Base-by-base conservation (phyloP, 2,888 invertebrate species). In the Cantharis rufa region DNA sequence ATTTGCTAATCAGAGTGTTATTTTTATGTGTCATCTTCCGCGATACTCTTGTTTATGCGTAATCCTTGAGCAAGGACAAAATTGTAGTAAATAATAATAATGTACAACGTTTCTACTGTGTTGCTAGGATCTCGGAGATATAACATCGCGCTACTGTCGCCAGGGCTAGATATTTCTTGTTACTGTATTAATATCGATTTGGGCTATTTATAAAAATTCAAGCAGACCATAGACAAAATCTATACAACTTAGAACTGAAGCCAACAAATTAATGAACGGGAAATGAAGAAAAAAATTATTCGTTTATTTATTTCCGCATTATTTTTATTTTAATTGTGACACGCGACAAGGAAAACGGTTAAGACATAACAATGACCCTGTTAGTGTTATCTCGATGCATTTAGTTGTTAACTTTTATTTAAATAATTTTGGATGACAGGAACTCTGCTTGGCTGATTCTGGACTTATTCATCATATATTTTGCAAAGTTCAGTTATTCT, bases 351-450 rank as follows among this genome's bases (percentile, higher is more conserved):
- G n/a, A n/a, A 48, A 48, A 48, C 32, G 32, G 32, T 48, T 21
- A n/a, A 48, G 48, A 48, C 1, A n/a, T 48, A 48, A n/a, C 48
- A 48, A 48, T 48, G 48, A n/a, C n/a, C n/a, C 7, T 48, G 48
- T 48, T 48, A n/a, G 48, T n/a, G 48, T 48, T 48, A 48, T 48
- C 48, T 48, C n/a, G 48, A 13, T 48, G 48, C 48, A 48, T 48
- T 48, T 48, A 48, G 48, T 48, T 48, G 48, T 48, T 48, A 48
- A 48, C 48, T 48, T 48, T 48, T 48, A 48, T 48, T 77, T 74
- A 73, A 73, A 74, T 74, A 74, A 71, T 77, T 77, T 74, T 72
- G 69, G 74, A 74, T 72, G 77, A 77, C 77, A 77, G 77, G 77
- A 77, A 77, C 69, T 70, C 9, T 62, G 74, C 62, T 74, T 70